phyloP scores from a whole-genome alignment of 2,888 invertebrate genomes.

The Drosophila gaucha region DNA sequence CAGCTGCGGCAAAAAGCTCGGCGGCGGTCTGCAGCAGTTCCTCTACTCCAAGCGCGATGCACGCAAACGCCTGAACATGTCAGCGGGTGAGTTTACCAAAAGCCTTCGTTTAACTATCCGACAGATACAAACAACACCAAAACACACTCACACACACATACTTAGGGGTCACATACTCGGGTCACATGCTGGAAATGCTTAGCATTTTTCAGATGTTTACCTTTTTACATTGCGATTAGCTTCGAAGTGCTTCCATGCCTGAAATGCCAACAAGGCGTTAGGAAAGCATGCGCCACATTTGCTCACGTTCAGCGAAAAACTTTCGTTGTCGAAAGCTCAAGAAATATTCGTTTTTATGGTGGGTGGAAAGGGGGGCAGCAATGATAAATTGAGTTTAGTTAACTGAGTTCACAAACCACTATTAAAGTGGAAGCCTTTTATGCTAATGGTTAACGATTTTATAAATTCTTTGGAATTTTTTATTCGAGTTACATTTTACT shows the following conservation, averaged over 20 bases:
- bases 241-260: not conserved
- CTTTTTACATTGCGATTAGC: conserved; percentile 31
- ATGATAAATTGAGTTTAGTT: conserved; percentile 4
- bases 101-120: conserved; percentile 6
- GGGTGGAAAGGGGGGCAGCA: not conserved
- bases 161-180: not conserved
- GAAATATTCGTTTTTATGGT: not conserved
- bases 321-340: not conserved
- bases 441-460: not conserved
- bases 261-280: conserved; percentile 20
- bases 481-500: no score
- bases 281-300: no score
- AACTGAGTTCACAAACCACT: not conserved
- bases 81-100: conserved; percentile 86
- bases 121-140: not conserved
- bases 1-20: conserved; percentile 87
- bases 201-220: conserved; percentile 21
- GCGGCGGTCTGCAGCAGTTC: conserved; percentile 88
- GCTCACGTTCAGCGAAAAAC: conserved; percentile 5
- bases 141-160: not conserved
- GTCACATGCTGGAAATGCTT: conserved; percentile 9
- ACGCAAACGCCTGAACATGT: conserved; percentile 85
- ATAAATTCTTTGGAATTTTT: not conserved
- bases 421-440: not conserved
- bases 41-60: conserved; percentile 87